phyloP scores from a whole-genome alignment of 2,888 invertebrate species.

The Metacarcinus magister region DNA sequence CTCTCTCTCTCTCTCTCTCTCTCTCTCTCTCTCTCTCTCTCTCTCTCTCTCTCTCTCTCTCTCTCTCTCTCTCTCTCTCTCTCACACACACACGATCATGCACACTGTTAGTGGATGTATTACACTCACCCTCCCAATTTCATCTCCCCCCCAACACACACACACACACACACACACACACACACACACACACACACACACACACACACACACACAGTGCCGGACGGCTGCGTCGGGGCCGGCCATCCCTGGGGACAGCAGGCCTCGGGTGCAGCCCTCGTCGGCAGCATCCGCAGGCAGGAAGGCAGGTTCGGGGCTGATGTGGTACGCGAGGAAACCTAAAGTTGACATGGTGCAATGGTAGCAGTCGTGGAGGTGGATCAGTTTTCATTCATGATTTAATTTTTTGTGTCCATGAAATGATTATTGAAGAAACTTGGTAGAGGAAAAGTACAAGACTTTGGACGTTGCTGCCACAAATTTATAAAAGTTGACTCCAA shows the following conservation, averaged over 20 bases:
- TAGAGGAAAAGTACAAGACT: neutral
- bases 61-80: no score
- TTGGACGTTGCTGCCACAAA: neutral
- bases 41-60: neutral
- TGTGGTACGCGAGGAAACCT: neutral
- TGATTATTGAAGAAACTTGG: neutral
- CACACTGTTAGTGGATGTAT: no score
- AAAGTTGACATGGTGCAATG: neutral
- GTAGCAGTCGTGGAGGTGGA: neutral
- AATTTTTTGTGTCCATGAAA: neutral
- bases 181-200: constrained; percentile 2
- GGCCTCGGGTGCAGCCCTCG: neutral
- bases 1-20: no score
- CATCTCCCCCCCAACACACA: no score
- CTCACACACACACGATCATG: no score
- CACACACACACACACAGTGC: neutral
- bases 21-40: neutral
- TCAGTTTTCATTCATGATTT: neutral
- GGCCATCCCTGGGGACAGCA: neutral
- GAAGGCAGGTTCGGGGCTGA: neutral
- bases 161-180: neutral
- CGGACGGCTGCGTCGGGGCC: neutral
- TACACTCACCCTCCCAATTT: no score
- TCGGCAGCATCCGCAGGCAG: constrained; percentile 29
- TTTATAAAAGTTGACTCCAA: neutral